phyloP scores from a whole-genome alignment of 2,797 vertebrate genomes.

The Phoebastria nigripes region DNA sequence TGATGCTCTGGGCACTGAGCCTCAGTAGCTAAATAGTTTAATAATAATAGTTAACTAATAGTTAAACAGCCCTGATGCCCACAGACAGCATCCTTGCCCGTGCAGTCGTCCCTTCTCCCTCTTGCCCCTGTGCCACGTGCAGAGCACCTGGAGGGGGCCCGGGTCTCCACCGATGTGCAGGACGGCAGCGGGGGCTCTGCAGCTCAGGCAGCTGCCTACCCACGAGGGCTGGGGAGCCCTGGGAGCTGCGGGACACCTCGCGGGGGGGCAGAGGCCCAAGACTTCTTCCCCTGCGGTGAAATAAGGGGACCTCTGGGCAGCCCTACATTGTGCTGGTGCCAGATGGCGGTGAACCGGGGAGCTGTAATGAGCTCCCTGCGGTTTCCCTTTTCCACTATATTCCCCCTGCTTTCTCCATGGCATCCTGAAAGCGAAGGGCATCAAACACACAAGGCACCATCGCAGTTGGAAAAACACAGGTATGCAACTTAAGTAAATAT shows the following conservation, averaged over 20 bases:
- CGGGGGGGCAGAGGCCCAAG: not conserved
- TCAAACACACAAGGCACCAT: not conserved
- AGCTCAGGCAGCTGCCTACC: not conserved
- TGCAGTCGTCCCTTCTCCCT: not conserved
- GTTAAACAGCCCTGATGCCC: not conserved
- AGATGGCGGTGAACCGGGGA: not conserved
- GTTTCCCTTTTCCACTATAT: not conserved
- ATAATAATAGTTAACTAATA: not conserved
- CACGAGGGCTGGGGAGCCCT: not conserved
- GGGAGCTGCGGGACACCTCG: not conserved
- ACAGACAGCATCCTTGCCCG: not conserved
- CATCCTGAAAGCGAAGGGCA: not conserved
- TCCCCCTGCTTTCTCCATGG: not conserved
- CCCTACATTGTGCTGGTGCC: fast-evolving
- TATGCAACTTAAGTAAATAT: not conserved
- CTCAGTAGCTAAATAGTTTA: not conserved
- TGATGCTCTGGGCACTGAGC: not conserved
- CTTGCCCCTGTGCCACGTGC: fast-evolving
- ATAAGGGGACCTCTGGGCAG: not conserved
- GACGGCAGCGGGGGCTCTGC: not conserved
- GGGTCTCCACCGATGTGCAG: fast-evolving
- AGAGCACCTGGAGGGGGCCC: not conserved
- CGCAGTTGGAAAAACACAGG: not conserved
- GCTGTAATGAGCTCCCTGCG: not conserved
- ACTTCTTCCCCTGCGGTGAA: not conserved